These are phyloP conservation scores for Leucophenga montana DNA, from an alignment of 2,888 invertebrate species.

Conservation along the genomic window DNA sequence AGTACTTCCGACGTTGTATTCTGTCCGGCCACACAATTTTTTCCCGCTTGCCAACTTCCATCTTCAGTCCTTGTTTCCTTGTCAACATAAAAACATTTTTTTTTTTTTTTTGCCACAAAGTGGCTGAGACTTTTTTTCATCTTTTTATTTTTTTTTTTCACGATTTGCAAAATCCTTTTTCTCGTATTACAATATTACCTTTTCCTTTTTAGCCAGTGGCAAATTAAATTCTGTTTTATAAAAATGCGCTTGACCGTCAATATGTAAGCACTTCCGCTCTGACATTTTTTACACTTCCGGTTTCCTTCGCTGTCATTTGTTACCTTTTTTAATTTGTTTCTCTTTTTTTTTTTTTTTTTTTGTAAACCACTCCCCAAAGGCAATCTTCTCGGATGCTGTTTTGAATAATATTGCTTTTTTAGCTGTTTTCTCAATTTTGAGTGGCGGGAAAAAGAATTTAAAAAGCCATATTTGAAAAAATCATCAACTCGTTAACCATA, in stretches of 20 bases:
- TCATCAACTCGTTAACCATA: conserved; percentile 24
- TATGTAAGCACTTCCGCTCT: conserved; percentile 60
- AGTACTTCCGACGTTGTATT: neutral
- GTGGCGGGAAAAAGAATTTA: conserved; percentile 24
- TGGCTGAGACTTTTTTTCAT: conserved; percentile 13
- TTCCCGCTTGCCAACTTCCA: neutral
- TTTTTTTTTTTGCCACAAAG: conserved; percentile 26
- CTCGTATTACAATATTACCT: neutral
- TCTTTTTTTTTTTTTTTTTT: conserved; percentile 32
- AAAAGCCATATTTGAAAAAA: conserved; percentile 34
- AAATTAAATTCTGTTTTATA: conserved; percentile 30
- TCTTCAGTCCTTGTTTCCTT: neutral
- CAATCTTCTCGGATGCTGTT: neutral
- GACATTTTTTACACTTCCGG: conserved; percentile 67
- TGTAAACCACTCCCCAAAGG: neutral
- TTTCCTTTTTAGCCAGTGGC: neutral
- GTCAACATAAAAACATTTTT: conserved; percentile 17
- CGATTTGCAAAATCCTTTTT: conserved; percentile 9
- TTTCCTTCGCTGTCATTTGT: conserved; percentile 48
- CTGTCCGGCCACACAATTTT: neutral
- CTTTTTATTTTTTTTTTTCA: conserved; percentile 14
- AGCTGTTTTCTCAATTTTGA: too few relatives aligned
- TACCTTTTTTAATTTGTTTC: conserved; percentile 27
- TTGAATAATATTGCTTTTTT: neutral
- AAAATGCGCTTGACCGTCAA: conserved; percentile 44